Percentiles rank a stretch among this genome's conserved stretches.
Conservation (phyloP, 1,140 invertebrate genomes). For the Megalonaias nervosa region DNA sequence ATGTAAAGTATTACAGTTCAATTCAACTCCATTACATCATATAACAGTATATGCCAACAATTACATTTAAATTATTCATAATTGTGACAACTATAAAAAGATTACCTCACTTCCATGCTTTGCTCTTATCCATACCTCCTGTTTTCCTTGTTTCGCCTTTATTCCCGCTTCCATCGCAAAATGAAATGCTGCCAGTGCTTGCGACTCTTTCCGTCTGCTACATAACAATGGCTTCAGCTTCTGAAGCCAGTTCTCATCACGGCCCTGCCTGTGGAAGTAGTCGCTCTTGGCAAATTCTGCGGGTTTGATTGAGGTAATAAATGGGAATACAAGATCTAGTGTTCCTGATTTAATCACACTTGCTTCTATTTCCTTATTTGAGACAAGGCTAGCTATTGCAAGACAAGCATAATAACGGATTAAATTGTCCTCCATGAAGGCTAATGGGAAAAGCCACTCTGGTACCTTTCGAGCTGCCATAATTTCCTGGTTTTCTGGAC, state of each 20-base stretch:
- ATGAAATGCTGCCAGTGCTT: slow-evolving; percentile 97
- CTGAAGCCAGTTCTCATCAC: slow-evolving; percentile 96
- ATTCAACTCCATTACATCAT: not conserved
- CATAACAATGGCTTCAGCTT: slow-evolving; percentile 94
- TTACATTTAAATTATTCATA: not conserved
- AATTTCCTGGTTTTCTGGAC: slow-evolving; percentile 96
- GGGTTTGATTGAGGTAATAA: slow-evolving; percentile 94
- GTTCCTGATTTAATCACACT: slow-evolving; percentile 96
- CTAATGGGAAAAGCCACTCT: slow-evolving; percentile 98
- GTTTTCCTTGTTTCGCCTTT: slow-evolving; percentile 96
- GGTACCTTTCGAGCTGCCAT: slow-evolving; percentile 94
- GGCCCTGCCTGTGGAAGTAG: slow-evolving; percentile 93
- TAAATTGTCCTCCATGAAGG: slow-evolving; percentile 95
- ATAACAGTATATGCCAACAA: not conserved
- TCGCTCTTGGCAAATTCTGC: slow-evolving; percentile 93
- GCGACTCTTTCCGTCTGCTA: slow-evolving; percentile 95
- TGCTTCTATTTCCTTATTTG: slow-evolving; percentile 98
- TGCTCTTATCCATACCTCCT: slow-evolving; percentile 75
- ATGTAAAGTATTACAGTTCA: not conserved
- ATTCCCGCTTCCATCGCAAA: slow-evolving; percentile 99
- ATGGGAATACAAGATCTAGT: slow-evolving; percentile 95
- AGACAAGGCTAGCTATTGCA: slow-evolving; percentile 95
- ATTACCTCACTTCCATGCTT: not conserved
- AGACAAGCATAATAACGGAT: slow-evolving; percentile 97
- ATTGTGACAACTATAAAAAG: not conserved